Evolutionary conservation across 2,888 invertebrate genomes (phyloP), one percentile per base, ranked within the genome.

Genomic region (Masnerella sp.): DNA sequence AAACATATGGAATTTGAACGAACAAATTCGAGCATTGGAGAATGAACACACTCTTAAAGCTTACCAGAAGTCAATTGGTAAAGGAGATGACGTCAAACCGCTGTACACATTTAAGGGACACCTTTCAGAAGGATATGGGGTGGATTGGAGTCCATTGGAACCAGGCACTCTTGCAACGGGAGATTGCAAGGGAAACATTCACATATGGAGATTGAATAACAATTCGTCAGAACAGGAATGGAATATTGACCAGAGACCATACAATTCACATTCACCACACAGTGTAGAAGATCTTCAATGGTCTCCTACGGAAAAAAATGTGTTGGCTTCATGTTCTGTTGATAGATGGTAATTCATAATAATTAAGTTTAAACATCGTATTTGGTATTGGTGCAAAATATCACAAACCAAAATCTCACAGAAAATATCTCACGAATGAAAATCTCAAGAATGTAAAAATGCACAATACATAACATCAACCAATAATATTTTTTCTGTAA

Each of bases 241-340:
- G 99, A 90, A 91, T 79, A 96, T 99, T 0, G 96, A 98, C 88
- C 96, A 96, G 86, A 90, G 95, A 47, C 95, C 99, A 0, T 90
- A 95, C 62, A 89, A 92, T 49, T 97, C 96, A 0, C 99, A 99
- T 85, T 93, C 93, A 14, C 92, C 91, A 45, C 79, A 81, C n/a
- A 98, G 98, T 20, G 96, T 99, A 8, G 99, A 99, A 90, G 99
- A 99, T 88, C 90, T 99, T 74, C 98, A 99, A 84, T 99, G 99
- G 99, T 98, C 98, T 68, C 98, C 98, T 1, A 97, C 93, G 88
- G 99, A 99, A 89, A 91, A 90, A 78, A 91, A 94, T 88, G 97
- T 97, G 0, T 88, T 96, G 52, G 96, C 96, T 30, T 94, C 96
- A 7, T 96, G 96, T 88, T 96, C 96, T 17, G 93, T 95, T 1